Base-by-base conservation (phyloP, 2,113 vertebrate species). In the Parus major region DNA sequence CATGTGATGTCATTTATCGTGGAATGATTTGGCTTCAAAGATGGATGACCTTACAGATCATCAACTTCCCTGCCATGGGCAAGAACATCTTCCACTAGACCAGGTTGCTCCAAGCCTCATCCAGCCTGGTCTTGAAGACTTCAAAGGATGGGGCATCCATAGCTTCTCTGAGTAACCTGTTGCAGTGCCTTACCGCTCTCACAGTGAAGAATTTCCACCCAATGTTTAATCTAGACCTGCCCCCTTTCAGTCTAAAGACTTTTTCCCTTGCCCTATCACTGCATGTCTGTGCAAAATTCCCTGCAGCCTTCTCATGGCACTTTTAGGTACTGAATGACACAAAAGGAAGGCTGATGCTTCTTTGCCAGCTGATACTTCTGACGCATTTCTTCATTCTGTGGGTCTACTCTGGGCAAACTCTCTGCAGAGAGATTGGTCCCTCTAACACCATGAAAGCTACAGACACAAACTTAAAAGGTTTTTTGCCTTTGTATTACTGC, bases 341-440 rank as follows among this genome's bases (percentile, higher is more conserved):
- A 59, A 46, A 82, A 59, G 22, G 15, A 33, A 66, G 6, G 14
- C 36, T 69, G 47, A 49, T 63, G n/a, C 56, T 36, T 93, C 35
- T 68, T 72, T 53, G 4, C 33, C 28, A 41, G 29, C 46, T 78
- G 29, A 61, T 50, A 3, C 6, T 70, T 88, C 10, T 55, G 46
- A 39, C 15, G 15, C 2, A 1, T 60, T 57, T 61, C 7, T 44
- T 91, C n/a, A 9, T 0, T 33, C 15, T 3, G 15, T 8, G 9
- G 4, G 3, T 55, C 50, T 85, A 16, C 52, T 79, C 29, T 61
- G 28, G 33, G 11, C 14, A 20, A 13, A 2, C 5, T 17, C 0
- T 24, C 57, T 66, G 55, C 42, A 53, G 50, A 29, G 19, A 55
- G 8, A 20, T 15, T 23, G 6, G 17, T 75, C 15, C 15, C 18